A percentile compares a stretch with the other conserved stretches of the same genome.
phyloP scores from a whole-genome alignment of 2,888 invertebrate species.

The Pocota personata region DNA sequence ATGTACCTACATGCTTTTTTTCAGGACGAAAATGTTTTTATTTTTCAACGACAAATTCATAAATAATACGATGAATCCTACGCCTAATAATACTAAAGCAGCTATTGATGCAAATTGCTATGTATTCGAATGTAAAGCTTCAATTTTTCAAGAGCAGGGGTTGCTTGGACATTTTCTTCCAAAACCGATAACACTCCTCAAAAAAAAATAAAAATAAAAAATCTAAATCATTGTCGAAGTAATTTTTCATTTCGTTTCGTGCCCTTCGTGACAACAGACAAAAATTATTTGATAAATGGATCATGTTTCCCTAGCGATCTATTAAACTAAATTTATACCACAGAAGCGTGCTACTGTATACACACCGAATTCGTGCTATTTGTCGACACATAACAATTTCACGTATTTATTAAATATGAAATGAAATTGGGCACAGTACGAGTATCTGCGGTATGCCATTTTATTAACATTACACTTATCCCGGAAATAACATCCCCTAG shows the following conservation, averaged over 20 bases:
- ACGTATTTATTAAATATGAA: constrained; percentile 1
- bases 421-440: neutral
- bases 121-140: neutral
- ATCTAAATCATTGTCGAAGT: too few relatives aligned
- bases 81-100: neutral
- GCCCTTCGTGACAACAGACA: neutral
- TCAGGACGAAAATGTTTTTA: too few relatives aligned
- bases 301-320: neutral
- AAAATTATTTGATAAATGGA: constrained; percentile 3
- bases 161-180: neutral
- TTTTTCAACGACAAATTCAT: neutral
- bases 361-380: neutral
- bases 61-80: neutral
- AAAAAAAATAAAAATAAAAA: neutral
- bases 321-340: neutral
- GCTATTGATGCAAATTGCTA: neutral
- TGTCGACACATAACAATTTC: neutral
- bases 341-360: neutral
- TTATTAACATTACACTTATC: neutral
- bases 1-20: too few relatives aligned
- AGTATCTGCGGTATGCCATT: neutral
- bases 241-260: neutral
- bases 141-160: neutral
- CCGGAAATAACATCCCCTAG: neutral
- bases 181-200: too few relatives aligned